Percentiles rank a stretch among this genome's conserved stretches.
Evolutionary conservation across 2,797 vertebrate species (phyloP).

Genomic region (Ataeniobius toweri): DNA sequence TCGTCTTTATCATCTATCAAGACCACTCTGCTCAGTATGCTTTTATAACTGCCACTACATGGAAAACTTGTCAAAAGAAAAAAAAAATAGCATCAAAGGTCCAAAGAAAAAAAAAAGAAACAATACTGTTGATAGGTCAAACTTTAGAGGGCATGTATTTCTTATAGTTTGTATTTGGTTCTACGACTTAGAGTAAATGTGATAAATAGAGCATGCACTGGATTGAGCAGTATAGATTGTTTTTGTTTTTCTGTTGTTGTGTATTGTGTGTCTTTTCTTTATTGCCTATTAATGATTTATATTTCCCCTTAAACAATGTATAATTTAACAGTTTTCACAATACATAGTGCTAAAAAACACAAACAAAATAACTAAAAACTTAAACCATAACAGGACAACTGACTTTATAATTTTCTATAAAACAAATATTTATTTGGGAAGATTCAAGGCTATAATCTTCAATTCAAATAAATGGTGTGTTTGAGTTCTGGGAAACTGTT

Average conservation of each 20-base stretch:
- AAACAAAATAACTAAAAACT: not conserved
- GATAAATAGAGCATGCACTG: not conserved
- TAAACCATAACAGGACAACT: not conserved
- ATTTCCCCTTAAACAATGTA: constrained; percentile 4
- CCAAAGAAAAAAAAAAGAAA: not conserved
- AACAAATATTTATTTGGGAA: not conserved
- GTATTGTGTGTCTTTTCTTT: not conserved
- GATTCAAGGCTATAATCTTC: not conserved
- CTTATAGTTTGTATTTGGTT: not conserved
- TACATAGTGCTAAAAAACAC: not conserved
- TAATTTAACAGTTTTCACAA: constrained; percentile 11
- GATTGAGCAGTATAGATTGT: not conserved
- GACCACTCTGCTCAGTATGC: not conserved
- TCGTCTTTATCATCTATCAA: not conserved
- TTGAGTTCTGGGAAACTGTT: constrained; percentile 5
- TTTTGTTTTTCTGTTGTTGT: not conserved
- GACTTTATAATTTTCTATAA: not conserved
- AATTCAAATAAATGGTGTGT: not conserved
- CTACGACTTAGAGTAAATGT: not conserved
- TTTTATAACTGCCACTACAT: not conserved
- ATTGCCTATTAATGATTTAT: constrained; percentile 4
- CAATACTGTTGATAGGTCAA: not conserved
- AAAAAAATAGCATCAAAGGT: not conserved
- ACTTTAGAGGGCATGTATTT: not conserved
- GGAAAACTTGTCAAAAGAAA: not conserved